Base-by-base conservation (phyloP, 2,888 invertebrate genomes). In the Acleris emargana region DNA sequence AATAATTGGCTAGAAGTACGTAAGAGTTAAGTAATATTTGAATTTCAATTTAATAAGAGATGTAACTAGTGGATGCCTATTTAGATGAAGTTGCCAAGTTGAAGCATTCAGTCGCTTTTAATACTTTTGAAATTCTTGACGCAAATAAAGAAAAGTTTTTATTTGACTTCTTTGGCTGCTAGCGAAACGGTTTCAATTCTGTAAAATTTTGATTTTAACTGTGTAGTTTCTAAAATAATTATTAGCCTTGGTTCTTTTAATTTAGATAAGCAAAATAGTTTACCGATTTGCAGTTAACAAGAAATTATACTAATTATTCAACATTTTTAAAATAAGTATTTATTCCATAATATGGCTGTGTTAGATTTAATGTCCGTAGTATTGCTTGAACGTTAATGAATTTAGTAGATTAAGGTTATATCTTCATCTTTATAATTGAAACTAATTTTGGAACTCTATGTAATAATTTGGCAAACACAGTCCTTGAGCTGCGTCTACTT, bases 271-370 rank as follows among this genome's bases (percentile, higher is more conserved):
- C 6, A 28, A 7, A 7, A 2, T 0, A 22, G 22, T n/a, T n/a
- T n/a, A n/a, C n/a, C n/a, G 4, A 22, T 22, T 22, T 22, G 25
- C 1, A 25, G 25, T 25, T 25, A 5, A 25, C 25, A 25, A 25
- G 7, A 25, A 25, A 25, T 5, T 25, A 25, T 25, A 25, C n/a
- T 22, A 22, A 2, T 1, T 25, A 25, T 5, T 32, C 13, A 38
- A 38, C 38, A 13, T 13, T 54, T 49, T 64, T 42, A 53, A 64
- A 17, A n/a, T 64, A 64, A 64, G 58, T 42, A 53, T 59, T 55
- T 61, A 61, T 66, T 66, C 66, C 54, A 66, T 61, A 68, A 68
- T 66, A 69, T 66, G 69, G 69, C 69, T 69, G 69, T 69, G 69
- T 69, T 69, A 69, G 68, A 68, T 53, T 62, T 62, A 68, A 67